Base-by-base conservation (phyloP, 2,888 invertebrate species). In the Leistus spinibarbis region DNA sequence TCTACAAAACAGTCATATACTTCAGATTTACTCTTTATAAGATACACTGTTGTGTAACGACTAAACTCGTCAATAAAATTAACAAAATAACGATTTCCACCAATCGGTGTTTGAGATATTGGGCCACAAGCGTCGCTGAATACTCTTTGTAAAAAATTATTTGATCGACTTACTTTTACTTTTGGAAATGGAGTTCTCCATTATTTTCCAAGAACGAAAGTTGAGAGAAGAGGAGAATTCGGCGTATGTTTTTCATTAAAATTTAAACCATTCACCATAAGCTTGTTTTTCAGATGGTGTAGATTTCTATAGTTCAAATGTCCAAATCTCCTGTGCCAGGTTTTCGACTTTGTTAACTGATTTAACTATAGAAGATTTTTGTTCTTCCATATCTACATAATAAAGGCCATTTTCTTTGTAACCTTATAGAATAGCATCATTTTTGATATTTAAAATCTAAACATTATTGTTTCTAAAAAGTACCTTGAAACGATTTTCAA, bases 11-110 rank as follows among this genome's bases (percentile, higher is more conserved):
- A 54, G 23, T 68, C 22, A 9, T 20, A 68, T 17, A 68, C 68
- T 20, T 56, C 54, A 24, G 54, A 56, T 16, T 68, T 68, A 68
- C n/a, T n/a, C n/a, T n/a, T n/a, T n/a, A n/a, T n/a, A n/a, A n/a
- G n/a, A n/a, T n/a, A n/a, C n/a, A n/a, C 68, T 54, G 54, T 54
- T 54, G 54, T 56, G 24, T 54, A 68, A 13, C 68, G 20, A 68
- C 56, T 54, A 68, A 56, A 68, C 19, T 68, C 56, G 2, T 68
- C 68, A 56, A 68, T 68, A 56, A 68, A 68, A 24, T 3, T 56
- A n/a, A 68, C 22, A 22, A 68, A 56, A 68, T 68, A 68, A 54
- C 10, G 54, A 23, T 68, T 68, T 2, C 40, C 66, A 40, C 66
- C 66, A 4, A 5, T 13, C 5, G 66, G 17, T 27, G 66, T 40